Percentiles rank a stretch among this genome's conserved stretches.
Evolutionary conservation across 1,140 invertebrate species (phyloP).

Genomic region (Hyles euphorbiae): DNA sequence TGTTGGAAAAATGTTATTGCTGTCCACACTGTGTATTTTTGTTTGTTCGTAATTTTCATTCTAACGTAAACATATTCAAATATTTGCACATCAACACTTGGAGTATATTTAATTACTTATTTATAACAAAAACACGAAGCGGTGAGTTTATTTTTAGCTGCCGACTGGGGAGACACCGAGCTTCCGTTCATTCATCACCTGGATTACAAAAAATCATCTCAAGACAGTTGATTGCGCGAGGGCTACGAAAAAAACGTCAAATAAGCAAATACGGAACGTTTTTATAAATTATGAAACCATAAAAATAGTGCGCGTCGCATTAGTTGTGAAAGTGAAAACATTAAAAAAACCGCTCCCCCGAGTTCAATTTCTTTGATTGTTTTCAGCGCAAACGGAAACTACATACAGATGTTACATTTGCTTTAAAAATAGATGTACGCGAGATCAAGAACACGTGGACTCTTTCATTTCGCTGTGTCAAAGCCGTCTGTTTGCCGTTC

Average conservation of each 20-base stretch:
- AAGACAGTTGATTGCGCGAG: slow-evolving; percentile 24
- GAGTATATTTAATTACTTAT: not conserved
- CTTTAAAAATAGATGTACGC: slow-evolving; percentile 25
- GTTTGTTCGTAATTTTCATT: not conserved
- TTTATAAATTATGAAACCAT: not conserved
- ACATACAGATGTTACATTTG: slow-evolving; percentile 29
- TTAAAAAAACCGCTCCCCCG: slow-evolving; percentile 2
- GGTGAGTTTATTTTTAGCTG: slow-evolving; percentile 40
- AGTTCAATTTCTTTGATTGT: slow-evolving; percentile 19
- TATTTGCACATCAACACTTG: not conserved
- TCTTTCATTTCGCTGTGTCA: slow-evolving; percentile 26
- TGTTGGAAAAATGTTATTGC: too few relatives aligned
- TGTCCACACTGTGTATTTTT: too few relatives aligned
- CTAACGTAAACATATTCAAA: not conserved
- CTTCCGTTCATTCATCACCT: slow-evolving; percentile 48
- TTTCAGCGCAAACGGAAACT: slow-evolving; percentile 29
- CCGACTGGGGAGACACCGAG: slow-evolving; percentile 21
- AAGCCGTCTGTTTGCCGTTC: slow-evolving; percentile 20
- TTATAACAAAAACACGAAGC: slow-evolving; percentile 28
- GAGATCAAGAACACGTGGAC: slow-evolving; percentile 8
- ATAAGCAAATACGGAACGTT: slow-evolving; percentile 2
- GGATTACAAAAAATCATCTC: slow-evolving; percentile 45
- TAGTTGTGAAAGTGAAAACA: not conserved
- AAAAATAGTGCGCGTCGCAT: not conserved
- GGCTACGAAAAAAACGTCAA: not conserved